These are phyloP conservation scores for Procambarus virginalis DNA, from an alignment of 1,140 invertebrate genomes.

Conservation along the genomic window DNA sequence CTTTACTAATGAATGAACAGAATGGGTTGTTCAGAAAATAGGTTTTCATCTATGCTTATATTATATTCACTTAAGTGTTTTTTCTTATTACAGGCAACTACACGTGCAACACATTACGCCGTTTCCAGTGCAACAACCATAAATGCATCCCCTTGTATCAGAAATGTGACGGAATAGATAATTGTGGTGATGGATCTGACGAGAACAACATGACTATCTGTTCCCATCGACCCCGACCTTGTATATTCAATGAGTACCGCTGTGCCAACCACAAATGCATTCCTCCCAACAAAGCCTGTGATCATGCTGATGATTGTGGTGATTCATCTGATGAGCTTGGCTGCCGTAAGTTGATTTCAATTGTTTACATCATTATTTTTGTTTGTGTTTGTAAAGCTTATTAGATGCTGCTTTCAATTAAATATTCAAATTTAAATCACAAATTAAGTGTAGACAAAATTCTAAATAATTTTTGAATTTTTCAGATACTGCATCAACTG, in stretches of 20 bases:
- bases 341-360: constrained; percentile 81
- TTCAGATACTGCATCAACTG: constrained; percentile 82
- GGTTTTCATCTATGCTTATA: no score
- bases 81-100: constrained; percentile 79
- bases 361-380: not conserved
- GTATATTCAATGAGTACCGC: constrained; percentile 81
- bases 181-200: constrained; percentile 94
- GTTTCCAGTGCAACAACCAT: constrained; percentile 90
- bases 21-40: no score
- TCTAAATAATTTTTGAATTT: not conserved
- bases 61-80: not conserved
- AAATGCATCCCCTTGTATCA: constrained; percentile 90
- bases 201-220: constrained; percentile 95
- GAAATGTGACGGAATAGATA: constrained; percentile 89
- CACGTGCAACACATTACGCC: constrained; percentile 84
- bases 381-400: no score
- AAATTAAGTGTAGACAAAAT: no score
- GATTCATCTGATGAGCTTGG: constrained; percentile 92
- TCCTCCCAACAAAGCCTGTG: constrained; percentile 85
- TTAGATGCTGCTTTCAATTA: not conserved
- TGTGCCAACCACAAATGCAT: constrained; percentile 95
- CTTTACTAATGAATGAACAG: no score
- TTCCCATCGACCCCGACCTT: constrained; percentile 71
- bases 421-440: no score
- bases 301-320: constrained; percentile 86